Evolutionary conservation across 2,113 vertebrate genomes (phyloP).

Genomic region (Alectura lathami): DNA sequence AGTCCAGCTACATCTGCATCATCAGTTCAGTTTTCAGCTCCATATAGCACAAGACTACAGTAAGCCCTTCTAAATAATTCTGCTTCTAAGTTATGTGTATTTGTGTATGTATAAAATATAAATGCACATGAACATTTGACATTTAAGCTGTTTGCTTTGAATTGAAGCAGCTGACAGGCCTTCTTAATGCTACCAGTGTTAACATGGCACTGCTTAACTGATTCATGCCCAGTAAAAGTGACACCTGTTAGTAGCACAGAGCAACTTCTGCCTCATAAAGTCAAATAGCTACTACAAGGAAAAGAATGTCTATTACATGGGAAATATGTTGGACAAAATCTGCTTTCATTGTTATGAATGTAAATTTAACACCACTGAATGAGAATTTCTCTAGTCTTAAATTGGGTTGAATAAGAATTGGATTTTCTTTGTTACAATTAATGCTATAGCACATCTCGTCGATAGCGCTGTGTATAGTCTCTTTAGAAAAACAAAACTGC

Average conservation of each 20-base stretch:
- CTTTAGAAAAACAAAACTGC: neutral
- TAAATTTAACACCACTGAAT: neutral
- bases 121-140: neutral
- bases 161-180: slow-evolving; percentile 40
- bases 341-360: neutral
- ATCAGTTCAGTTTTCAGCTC: slow-evolving; percentile 1
- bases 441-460: accelerated
- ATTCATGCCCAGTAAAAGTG: neutral
- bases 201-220: neutral
- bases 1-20: neutral
- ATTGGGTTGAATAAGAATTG: neutral
- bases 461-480: neutral
- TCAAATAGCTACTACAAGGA: slow-evolving; percentile 45
- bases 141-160: slow-evolving; percentile 59
- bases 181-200: slow-evolving; percentile 24
- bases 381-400: neutral
- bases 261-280: neutral
- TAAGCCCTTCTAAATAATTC: neutral
- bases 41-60: neutral
- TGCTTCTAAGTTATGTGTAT: slow-evolving; percentile 18
- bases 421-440: neutral
- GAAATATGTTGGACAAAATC: neutral
- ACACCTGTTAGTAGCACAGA: neutral
- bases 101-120: neutral
- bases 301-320: slow-evolving; percentile 25